These are phyloP conservation scores for Anastatus disparis DNA, from an alignment of 1,140 invertebrate genomes.

Conservation along the genomic window DNA sequence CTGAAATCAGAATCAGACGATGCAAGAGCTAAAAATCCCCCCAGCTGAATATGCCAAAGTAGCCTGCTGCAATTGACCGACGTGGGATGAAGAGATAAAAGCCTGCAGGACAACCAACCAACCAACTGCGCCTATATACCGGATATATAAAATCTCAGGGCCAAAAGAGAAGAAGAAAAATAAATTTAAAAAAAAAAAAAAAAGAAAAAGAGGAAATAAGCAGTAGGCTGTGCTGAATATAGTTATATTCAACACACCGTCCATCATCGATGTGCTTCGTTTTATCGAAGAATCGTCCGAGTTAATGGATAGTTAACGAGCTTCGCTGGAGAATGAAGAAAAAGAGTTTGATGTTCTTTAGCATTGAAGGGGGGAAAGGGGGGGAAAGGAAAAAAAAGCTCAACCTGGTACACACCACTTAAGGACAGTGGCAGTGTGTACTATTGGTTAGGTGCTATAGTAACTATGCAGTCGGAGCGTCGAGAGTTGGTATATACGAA, in stretches of 20 bases:
- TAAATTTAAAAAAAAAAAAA: too few relatives aligned
- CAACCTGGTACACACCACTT: not conserved
- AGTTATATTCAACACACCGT: too few relatives aligned
- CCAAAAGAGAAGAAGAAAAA: too few relatives aligned
- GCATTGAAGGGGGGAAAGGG: not conserved
- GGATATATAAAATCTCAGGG: slow-evolving; percentile 6
- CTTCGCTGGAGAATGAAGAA: not conserved
- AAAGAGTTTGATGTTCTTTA: not conserved
- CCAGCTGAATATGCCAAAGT: not conserved
- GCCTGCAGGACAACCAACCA: too few relatives aligned
- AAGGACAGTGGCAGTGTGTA: too few relatives aligned
- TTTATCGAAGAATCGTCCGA: slow-evolving; percentile 35
- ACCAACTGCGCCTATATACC: too few relatives aligned
- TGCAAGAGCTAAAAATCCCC: not conserved
- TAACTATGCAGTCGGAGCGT: not conserved
- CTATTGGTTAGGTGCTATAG: too few relatives aligned
- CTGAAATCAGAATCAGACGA: slow-evolving; percentile 13
- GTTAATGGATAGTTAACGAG: slow-evolving; percentile 38
- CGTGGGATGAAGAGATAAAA: not conserved
- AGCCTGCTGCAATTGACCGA: slow-evolving; percentile 18
- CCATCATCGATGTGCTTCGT: not conserved
- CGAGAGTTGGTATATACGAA: slow-evolving; percentile 34
- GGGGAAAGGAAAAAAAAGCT: not conserved
- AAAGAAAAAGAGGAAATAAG: too few relatives aligned
- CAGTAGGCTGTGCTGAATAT: too few relatives aligned